phyloP scores from a whole-genome alignment of 2,797 vertebrate species.

The Spinus pinus region DNA sequence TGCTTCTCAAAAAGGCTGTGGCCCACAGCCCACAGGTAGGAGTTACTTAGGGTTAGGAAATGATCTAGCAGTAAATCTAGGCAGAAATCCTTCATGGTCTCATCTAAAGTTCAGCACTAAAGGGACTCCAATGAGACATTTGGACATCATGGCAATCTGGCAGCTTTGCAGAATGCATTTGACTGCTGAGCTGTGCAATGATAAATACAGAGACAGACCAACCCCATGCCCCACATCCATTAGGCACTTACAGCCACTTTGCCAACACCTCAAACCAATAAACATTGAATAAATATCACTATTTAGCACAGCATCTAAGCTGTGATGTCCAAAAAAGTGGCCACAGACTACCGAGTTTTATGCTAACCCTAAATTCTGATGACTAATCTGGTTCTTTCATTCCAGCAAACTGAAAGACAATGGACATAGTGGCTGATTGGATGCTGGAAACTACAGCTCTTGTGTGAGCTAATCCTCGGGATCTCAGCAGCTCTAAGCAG shows the following conservation, averaged over 20 bases:
- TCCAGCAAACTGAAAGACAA: not conserved
- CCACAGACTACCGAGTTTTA: not conserved
- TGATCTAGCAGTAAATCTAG: not conserved
- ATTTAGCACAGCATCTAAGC: not conserved
- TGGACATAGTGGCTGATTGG: not conserved
- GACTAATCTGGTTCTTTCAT: conserved; percentile 6
- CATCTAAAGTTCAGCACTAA: not conserved
- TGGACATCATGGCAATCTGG: not conserved
- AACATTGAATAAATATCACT: not conserved
- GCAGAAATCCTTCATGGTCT: not conserved
- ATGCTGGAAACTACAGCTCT: conserved; percentile 4
- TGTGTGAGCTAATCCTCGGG: not conserved
- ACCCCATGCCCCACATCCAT: not conserved
- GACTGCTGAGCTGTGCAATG: not conserved
- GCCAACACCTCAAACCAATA: not conserved
- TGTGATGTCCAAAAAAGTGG: not conserved
- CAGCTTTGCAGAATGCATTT: not conserved
- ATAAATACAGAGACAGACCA: not conserved
- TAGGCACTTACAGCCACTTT: not conserved
- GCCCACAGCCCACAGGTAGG: not conserved
- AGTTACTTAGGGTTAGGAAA: not conserved
- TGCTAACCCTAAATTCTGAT: not conserved
- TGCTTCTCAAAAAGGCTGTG: not conserved
- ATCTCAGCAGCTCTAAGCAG: not conserved
- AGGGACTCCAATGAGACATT: not conserved